Percentiles rank a stretch among this genome's conserved stretches.
phyloP scores from a whole-genome alignment of 2,113 vertebrate species.

The Pluvialis apricaria region DNA sequence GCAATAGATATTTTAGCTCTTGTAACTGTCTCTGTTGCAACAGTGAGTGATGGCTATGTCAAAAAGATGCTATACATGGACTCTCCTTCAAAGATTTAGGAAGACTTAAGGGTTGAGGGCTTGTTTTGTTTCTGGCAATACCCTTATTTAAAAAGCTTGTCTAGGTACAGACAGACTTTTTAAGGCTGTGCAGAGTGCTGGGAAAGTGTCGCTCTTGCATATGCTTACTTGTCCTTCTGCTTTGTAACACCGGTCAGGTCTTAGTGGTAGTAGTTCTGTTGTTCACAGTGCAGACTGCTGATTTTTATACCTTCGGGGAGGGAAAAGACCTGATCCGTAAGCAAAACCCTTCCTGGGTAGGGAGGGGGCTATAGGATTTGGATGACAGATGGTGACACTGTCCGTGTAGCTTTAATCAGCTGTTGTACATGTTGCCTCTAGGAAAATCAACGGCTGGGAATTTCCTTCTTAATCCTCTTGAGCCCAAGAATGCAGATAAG shows the following conservation, averaged over 20 bases:
- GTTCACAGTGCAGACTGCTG: neutral
- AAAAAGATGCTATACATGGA: neutral
- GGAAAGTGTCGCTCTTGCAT: neutral
- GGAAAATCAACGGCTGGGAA: conserved; percentile 84
- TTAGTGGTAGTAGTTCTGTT: neutral
- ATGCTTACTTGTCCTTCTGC: neutral
- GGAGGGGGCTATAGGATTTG: neutral
- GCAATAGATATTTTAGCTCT: neutral
- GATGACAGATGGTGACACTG: conserved; percentile 15
- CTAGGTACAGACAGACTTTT: neutral
- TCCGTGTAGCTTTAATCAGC: conserved; percentile 12
- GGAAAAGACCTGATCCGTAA: neutral
- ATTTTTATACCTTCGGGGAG: neutral
- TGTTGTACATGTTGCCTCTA: conserved; percentile 55
- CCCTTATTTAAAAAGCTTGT: neutral
- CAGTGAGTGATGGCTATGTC: neutral
- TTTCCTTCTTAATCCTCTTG: conserved; percentile 92
- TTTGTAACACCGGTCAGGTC: neutral
- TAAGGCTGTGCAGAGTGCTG: neutral
- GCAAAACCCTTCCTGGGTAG: neutral
- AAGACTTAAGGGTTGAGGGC: neutral
- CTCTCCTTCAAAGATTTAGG: neutral
- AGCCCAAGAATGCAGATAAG: conserved; percentile 91
- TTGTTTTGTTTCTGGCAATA: neutral
- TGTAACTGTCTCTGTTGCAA: neutral